Evolutionary conservation across 1,140 invertebrate genomes (phyloP).

Genomic region (Solen grandis): DNA sequence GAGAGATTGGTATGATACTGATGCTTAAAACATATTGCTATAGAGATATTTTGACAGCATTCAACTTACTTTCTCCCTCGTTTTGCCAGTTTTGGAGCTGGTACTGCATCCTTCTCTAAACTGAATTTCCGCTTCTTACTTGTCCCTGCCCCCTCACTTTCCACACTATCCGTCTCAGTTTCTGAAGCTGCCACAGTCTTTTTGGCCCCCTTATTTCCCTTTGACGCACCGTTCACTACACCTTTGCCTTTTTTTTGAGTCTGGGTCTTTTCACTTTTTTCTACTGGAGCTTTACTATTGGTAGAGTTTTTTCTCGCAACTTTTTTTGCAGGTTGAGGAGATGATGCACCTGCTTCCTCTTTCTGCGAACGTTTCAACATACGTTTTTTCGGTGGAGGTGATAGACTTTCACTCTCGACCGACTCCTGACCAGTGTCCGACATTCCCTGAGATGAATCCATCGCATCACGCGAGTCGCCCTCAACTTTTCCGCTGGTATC

Average conservation of each 20-base stretch:
- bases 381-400: conserved; percentile 45
- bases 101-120: conserved; percentile 43
- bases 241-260: conserved; percentile 44
- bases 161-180: conserved; percentile 26
- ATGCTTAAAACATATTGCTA: no score
- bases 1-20: no score
- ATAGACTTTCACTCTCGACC: conserved; percentile 17
- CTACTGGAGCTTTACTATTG: conserved; percentile 5
- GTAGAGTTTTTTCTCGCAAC: not conserved
- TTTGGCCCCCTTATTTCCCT: conserved; percentile 29
- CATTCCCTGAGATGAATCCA: conserved; percentile 42
- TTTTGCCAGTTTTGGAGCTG: conserved; percentile 31
- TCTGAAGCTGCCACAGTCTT: conserved; percentile 15
- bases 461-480: conserved; percentile 25
- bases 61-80: conserved; percentile 7
- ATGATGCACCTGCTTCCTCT: conserved; percentile 1
- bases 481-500: conserved; percentile 11
- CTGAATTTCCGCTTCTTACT: conserved; percentile 45
- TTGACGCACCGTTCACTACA: conserved; percentile 35
- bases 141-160: conserved; percentile 21
- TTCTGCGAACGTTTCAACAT: conserved; percentile 35
- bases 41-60: not conserved
- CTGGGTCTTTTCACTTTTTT: conserved; percentile 23
- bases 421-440: conserved; percentile 31
- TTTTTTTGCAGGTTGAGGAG: conserved; percentile 15